A percentile compares a stretch with the other conserved stretches of the same genome.
Evolutionary conservation across 2,797 vertebrate genomes (phyloP).

Genomic region (Cygnus olor): DNA sequence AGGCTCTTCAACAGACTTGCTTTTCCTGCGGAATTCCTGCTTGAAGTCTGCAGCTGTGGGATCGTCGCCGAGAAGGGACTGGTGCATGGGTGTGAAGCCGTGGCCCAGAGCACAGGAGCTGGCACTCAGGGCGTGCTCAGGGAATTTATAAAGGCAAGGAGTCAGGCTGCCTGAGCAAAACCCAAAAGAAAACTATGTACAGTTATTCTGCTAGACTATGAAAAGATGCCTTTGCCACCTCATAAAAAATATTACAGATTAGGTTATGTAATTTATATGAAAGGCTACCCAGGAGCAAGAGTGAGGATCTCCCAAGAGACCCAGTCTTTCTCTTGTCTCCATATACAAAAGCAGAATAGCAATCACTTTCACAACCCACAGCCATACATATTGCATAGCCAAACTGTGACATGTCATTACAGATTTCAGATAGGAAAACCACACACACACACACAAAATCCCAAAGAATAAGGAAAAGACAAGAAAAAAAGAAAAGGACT

Average conservation of each 20-base stretch:
- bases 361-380: background rate
- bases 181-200: background rate
- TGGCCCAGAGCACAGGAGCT: conserved; percentile 89
- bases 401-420: background rate
- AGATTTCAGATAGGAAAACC: background rate
- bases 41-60: conserved; percentile 85
- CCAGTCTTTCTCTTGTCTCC: accelerated
- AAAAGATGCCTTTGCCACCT: background rate
- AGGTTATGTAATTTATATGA: accelerated
- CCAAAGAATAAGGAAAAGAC: background rate
- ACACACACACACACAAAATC: background rate
- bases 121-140: conserved; percentile 87
- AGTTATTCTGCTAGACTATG: too few species aligned
- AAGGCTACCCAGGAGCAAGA: background rate
- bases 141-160: conserved; percentile 95
- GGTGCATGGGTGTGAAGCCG: conserved; percentile 87
- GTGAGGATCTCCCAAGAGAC: background rate
- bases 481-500: background rate
- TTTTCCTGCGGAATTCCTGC: conserved; percentile 89
- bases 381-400: background rate
- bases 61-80: conserved; percentile 90
- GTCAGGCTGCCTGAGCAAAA: conserved; percentile 85
- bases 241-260: too few species aligned
- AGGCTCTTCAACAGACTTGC: conserved; percentile 86
- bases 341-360: accelerated